These are phyloP conservation scores for Lipophrys pholis DNA, from an alignment of 2,113 vertebrate species.

Conservation along the genomic window DNA sequence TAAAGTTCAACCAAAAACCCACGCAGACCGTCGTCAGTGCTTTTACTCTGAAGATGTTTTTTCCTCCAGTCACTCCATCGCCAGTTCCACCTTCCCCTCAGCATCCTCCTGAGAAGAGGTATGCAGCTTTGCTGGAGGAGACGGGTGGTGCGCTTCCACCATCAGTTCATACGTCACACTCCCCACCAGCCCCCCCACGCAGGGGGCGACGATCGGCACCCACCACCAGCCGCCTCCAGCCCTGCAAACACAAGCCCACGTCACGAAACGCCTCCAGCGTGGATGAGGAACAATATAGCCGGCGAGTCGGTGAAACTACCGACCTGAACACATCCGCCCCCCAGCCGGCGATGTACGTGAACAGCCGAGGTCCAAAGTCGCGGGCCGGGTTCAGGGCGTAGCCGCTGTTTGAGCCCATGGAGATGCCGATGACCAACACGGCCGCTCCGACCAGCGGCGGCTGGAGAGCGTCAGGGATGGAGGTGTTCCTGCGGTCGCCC, in stretches of 20 bases:
- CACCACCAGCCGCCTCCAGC: constrained; percentile 90
- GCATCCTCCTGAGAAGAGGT: constrained; percentile 20
- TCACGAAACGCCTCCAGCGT: too few species aligned
- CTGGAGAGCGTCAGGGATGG: constrained; percentile 78
- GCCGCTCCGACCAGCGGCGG: constrained; percentile 77
- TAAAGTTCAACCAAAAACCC: too few species aligned
- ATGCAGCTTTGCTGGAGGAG: constrained; percentile 4
- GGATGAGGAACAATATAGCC: too few species aligned
- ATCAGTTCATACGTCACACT: constrained; percentile 80
- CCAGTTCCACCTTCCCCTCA: constrained; percentile 58
- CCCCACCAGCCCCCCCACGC: constrained; percentile 80
- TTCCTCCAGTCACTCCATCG: constrained; percentile 43
- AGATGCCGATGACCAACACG: constrained; percentile 79
- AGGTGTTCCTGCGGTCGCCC: constrained; percentile 76
- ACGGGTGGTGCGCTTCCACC: constrained; percentile 84
- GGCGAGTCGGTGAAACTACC: constrained; percentile 15
- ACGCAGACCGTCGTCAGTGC: too few species aligned
- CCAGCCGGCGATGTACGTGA: constrained; percentile 87
- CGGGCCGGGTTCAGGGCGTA: constrained; percentile 88
- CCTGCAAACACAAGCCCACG: constrained; percentile 60
- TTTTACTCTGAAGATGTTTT: too few species aligned
- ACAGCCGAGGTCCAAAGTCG: constrained; percentile 87
- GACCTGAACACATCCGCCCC: constrained; percentile 85
- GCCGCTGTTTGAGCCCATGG: constrained; percentile 85
- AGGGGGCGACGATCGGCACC: constrained; percentile 87